Percentiles rank a stretch among this genome's conserved stretches.
phyloP scores from a whole-genome alignment of 1,140 invertebrate genomes.

The Eriosoma lanigerum region DNA sequence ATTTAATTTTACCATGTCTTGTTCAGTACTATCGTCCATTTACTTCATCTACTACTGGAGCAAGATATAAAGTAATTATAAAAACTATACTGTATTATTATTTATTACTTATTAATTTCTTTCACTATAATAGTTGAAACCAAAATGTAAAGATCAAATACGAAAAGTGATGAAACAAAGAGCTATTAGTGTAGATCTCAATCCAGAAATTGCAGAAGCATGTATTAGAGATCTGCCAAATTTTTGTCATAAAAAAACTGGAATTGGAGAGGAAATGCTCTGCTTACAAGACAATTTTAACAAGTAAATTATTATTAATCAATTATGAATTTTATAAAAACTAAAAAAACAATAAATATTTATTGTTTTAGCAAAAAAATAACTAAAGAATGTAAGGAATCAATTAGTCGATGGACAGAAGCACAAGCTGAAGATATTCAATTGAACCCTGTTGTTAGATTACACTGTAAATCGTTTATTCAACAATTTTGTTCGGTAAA shows the following conservation, averaged over 20 bases:
- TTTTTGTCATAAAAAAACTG: constrained; percentile 80
- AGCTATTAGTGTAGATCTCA: constrained; percentile 86
- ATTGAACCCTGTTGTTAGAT: constrained; percentile 81
- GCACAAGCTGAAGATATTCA: constrained; percentile 83
- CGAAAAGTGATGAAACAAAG: constrained; percentile 88
- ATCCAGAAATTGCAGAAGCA: constrained; percentile 88
- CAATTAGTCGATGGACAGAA: constrained; percentile 86
- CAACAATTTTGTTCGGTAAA: constrained; percentile 75
- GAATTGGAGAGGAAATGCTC: constrained; percentile 83
- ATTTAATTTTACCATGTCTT: constrained; percentile 87
- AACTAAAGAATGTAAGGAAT: constrained; percentile 65
- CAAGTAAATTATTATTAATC: constrained; percentile 58
- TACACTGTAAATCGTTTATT: constrained; percentile 79
- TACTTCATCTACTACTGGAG: constrained; percentile 60
- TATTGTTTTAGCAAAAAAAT: constrained; percentile 53
- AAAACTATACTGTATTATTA: not conserved
- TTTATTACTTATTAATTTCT: not conserved
- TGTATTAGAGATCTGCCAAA: constrained; percentile 84
- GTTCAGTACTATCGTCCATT: constrained; percentile 68
- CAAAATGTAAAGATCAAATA: constrained; percentile 76
- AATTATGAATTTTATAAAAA: constrained; percentile 8
- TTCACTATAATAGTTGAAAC: constrained; percentile 61
- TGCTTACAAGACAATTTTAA: constrained; percentile 93
- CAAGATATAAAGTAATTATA: constrained; percentile 31
- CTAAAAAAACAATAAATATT: not conserved